These are phyloP conservation scores for Telmatherina bonti DNA, from an alignment of 2,797 vertebrate species.

Conservation along the genomic window DNA sequence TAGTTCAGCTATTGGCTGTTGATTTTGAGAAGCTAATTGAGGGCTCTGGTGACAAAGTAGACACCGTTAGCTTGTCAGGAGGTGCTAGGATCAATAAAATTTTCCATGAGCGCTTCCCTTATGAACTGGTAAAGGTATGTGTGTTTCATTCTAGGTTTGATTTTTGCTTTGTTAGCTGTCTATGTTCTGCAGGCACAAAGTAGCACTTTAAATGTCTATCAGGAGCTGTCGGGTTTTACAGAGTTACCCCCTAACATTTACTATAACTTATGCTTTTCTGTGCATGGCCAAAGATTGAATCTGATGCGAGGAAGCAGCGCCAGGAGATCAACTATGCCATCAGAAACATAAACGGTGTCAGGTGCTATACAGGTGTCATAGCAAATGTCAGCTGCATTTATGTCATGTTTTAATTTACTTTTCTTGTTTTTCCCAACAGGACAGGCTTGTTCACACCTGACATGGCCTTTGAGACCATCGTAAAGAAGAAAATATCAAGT, in stretches of 20 bases:
- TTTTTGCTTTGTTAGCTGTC: not conserved
- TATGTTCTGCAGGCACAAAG: not conserved
- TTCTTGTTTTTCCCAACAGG: conserved; percentile 49
- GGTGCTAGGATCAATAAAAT: conserved; percentile 95
- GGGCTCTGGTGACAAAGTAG: conserved; percentile 91
- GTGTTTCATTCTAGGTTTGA: not conserved
- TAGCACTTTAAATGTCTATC: not conserved
- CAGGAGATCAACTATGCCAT: conserved; percentile 95
- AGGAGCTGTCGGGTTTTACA: conserved; percentile 3
- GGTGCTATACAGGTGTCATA: conserved; percentile 75
- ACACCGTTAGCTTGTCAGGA: conserved; percentile 90
- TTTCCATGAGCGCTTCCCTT: conserved; percentile 93
- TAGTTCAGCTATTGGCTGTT: conserved; percentile 88
- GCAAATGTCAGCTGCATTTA: not conserved
- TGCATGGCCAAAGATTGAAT: conserved; percentile 85
- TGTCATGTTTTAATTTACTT: not conserved
- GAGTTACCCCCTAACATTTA: not conserved
- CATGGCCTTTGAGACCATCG: conserved; percentile 94
- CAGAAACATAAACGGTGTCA: conserved; percentile 95
- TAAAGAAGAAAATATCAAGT: conserved; percentile 92
- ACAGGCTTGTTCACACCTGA: conserved; percentile 92
- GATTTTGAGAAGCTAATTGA: conserved; percentile 95
- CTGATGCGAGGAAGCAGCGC: conserved; percentile 90
- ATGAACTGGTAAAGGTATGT: conserved; percentile 71
- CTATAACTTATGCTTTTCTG: not conserved